These are phyloP conservation scores for Pogona vitticeps DNA, from an alignment of 2,113 vertebrate genomes.

Conservation along the genomic window DNA sequence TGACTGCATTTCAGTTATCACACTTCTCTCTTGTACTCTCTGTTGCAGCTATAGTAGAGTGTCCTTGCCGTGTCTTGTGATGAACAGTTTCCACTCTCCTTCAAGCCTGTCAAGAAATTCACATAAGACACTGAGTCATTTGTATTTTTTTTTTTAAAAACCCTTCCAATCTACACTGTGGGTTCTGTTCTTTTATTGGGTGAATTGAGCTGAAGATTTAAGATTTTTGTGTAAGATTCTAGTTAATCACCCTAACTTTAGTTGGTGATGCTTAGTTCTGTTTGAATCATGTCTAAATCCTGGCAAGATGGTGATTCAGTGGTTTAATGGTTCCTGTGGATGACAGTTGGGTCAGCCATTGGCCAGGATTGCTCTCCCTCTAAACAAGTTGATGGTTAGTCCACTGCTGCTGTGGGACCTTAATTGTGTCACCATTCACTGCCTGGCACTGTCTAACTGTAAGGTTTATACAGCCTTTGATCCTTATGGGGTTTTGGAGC, in stretches of 20 bases:
- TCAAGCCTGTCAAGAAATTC: neutral
- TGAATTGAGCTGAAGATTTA: neutral
- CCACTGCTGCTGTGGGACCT: no score
- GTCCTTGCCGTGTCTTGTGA: neutral
- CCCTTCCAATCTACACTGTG: neutral
- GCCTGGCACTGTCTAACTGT: no score
- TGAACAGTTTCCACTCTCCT: neutral
- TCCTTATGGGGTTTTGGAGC: neutral
- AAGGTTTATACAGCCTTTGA: no score
- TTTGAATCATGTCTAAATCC: no score
- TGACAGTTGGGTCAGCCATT: no score
- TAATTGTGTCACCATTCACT: no score
- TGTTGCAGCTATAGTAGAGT: fast-evolving
- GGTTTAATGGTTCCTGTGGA: no score
- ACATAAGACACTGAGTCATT: neutral
- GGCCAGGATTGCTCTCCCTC: no score
- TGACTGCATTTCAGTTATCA: fast-evolving
- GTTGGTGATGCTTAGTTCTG: no score
- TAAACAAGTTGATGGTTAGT: no score
- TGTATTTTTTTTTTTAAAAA: neutral
- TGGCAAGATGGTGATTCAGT: no score
- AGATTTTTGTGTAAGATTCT: neutral
- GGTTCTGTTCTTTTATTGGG: neutral
- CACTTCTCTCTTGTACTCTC: constrained; percentile 12
- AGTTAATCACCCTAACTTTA: neutral